Base-by-base conservation (phyloP, 2,113 vertebrate genomes). In the Grammomys surdaster region DNA sequence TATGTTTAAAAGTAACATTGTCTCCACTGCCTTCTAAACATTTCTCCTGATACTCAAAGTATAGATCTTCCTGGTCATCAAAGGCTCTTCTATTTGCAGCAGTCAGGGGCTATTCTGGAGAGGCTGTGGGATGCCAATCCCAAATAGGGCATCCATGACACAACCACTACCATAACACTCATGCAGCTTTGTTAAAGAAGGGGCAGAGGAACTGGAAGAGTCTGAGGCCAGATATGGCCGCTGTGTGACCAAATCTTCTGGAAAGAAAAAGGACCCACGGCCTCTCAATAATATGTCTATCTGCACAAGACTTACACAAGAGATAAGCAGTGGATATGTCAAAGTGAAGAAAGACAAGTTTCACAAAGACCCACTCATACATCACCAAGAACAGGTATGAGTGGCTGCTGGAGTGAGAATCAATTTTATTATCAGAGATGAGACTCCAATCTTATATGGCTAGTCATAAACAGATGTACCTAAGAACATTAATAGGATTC, bases 181-280 rank as follows among this genome's bases (percentile, higher is more conserved):
- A 58, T 5, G 1, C 9, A 82, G 22, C 33, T 58, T 24, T 82
- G 33, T 24, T 16, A 58, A 58, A 33, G 54, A 22, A 36, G 54
- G 33, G 1, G 11, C 78, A 58, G 11, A n/a, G 36, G 36, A 17
- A n/a, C 9, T 36, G 17, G 4, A 54, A 81, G 33, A 81, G 4
- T 0, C 20, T 3, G 5, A 81, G 17, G 51, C 17, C 51, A 24
- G 4, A 4, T 1, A 24, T 24, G 36, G 2, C 36, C 2, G 5
- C 1, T n/a, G 10, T 58, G 36, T 58, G 13, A n/a, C 5, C 1
- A 5, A 58, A 12, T 58, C 36, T n/a, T 58, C 36, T 58, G 54
- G 33, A n/a, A 1, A 40, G 33, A 10, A 40, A 9, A 82, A n/a
- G 10, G 54, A 58, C 10, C 20, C 2, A 12, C 36, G 11, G 12